A percentile compares a stretch with the other conserved stretches of the same genome.
phyloP scores from a whole-genome alignment of 2,113 vertebrate species.

The Calyptomena viridis region DNA sequence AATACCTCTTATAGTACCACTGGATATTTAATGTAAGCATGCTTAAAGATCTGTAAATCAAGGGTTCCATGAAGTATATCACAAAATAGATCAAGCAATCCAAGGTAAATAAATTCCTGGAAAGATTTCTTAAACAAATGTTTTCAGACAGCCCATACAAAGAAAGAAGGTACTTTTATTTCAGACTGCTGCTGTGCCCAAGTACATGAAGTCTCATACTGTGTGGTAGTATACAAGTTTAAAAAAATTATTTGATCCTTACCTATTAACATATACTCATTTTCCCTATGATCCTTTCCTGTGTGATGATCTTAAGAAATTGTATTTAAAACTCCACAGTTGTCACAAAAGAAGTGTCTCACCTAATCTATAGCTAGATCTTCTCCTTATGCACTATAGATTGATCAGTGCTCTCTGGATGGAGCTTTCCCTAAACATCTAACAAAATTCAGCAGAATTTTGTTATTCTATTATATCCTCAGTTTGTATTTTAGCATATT shows the following conservation, averaged over 20 bases:
- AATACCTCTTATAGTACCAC: not conserved
- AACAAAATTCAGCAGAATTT: not conserved
- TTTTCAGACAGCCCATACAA: not conserved
- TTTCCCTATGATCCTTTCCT: not conserved
- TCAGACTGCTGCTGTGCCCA: not conserved
- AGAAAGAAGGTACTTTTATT: not conserved
- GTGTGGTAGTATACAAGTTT: not conserved
- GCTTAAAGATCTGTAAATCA: not conserved
- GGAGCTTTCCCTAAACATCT: not conserved
- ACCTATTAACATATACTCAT: not conserved
- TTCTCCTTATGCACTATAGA: not conserved
- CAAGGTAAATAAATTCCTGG: not conserved
- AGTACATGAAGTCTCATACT: not conserved
- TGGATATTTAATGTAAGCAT: not conserved
- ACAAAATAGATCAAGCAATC: not conserved
- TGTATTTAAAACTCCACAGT: not conserved
- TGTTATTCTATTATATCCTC: not conserved
- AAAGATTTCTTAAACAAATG: not conserved
- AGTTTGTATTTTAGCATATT: not conserved
- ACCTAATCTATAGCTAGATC: not conserved
- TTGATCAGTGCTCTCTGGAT: not conserved
- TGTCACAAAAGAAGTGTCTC: not conserved
- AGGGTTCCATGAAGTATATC: not conserved
- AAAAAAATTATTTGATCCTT: slow-evolving; percentile 9
- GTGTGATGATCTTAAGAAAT: not conserved